These are phyloP conservation scores for Lanius ludovicianus DNA, from an alignment of 2,113 vertebrate species.

Conservation along the genomic window DNA sequence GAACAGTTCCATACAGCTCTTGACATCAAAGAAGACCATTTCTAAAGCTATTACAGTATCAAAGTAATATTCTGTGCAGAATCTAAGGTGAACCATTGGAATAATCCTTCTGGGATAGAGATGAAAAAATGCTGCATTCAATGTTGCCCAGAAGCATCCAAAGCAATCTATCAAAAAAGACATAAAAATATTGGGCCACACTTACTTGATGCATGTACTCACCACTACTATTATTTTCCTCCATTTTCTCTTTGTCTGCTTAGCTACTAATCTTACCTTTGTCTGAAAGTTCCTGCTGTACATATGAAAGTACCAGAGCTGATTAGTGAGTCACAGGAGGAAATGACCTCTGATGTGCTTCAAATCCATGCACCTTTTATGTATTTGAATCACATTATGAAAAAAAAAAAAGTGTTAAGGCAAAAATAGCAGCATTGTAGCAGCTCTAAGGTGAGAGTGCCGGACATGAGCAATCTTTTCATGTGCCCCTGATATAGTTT, in stretches of 20 bases:
- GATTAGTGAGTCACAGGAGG: conserved; percentile 67
- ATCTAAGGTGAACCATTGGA: conserved; percentile 72
- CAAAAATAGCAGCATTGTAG: conserved; percentile 50
- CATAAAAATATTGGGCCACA: conserved; percentile 58
- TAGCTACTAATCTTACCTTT: conserved; percentile 55
- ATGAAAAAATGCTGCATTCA: conserved; percentile 66
- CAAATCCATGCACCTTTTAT: conserved; percentile 69
- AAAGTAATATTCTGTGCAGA: conserved; percentile 73
- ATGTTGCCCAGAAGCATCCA: conserved; percentile 49
- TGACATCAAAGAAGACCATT: conserved; percentile 71
- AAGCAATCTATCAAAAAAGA: conserved; percentile 69
- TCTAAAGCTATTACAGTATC: conserved; percentile 75
- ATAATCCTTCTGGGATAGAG: conserved; percentile 69
- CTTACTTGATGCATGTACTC: conserved; percentile 36
- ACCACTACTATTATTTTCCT: conserved; percentile 53
- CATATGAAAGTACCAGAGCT: conserved; percentile 53
- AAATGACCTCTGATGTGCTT: conserved; percentile 67
- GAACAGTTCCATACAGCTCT: conserved; percentile 58
- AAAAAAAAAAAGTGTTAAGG: not conserved
- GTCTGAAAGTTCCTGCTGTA: conserved; percentile 44
- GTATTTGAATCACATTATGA: conserved; percentile 33
- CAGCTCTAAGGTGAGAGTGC: not conserved
- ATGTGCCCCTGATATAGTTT: conserved; percentile 1
- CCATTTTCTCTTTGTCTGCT: conserved; percentile 53
- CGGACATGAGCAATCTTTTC: not conserved